These are phyloP conservation scores for Chamaea fasciata DNA, from an alignment of 2,113 vertebrate species.

Conservation along the genomic window DNA sequence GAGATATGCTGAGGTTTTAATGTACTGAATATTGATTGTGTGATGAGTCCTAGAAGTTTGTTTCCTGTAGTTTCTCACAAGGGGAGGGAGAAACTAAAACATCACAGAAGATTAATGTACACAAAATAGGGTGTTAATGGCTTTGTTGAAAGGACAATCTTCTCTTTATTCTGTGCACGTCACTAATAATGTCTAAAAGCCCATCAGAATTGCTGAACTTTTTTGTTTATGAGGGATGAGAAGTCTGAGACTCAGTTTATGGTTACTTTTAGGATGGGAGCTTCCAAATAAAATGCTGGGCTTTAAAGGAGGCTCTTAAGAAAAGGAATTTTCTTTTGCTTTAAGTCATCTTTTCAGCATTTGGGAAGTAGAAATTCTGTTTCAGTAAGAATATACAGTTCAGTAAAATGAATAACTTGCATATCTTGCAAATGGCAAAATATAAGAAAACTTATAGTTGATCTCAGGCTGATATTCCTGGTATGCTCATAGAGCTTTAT, in stretches of 20 bases:
- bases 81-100: constrained; percentile 45
- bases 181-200: not conserved
- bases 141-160: not conserved
- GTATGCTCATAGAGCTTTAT: accelerated
- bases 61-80: constrained; percentile 51
- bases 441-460: not conserved
- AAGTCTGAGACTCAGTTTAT: not conserved
- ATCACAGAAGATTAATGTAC: not conserved
- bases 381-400: not conserved
- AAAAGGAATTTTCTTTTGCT: not conserved
- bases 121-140: not conserved
- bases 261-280: not conserved
- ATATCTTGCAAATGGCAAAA: not conserved
- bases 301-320: not conserved
- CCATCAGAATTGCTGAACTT: not conserved
- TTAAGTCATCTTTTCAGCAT: not conserved
- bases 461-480: not conserved
- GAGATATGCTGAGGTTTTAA: constrained; percentile 63
- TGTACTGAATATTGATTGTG: constrained; percentile 54
- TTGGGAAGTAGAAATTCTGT: not conserved
- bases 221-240: not conserved
- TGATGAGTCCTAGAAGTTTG: constrained; percentile 44
- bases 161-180: not conserved
- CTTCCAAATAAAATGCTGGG: not conserved
- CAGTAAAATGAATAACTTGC: not conserved